Base-by-base conservation (phyloP, 1,140 invertebrate genomes). In the Cheumatopsyche charites region DNA sequence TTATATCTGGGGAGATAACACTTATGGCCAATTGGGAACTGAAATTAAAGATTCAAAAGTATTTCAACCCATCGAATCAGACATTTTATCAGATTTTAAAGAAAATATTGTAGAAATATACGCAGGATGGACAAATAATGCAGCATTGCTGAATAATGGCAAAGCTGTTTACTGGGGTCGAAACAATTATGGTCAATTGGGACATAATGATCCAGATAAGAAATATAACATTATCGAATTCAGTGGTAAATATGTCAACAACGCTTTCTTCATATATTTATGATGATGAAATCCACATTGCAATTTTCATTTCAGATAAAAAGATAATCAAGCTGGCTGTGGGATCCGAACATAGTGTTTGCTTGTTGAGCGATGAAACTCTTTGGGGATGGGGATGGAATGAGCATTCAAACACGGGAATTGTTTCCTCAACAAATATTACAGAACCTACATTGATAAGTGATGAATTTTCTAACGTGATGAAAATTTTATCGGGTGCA, bases 301-400 rank as follows among this genome's bases (percentile, higher is more conserved):
- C 21, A 58, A 47, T 58, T 42, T 25, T 62, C 11, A 12, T 83
- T 84, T 68, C 78, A 79, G 82, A 78, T 71, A 75, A 80, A 73
- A 77, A 82, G 72, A 80, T 90, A 9, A 77, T 78, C 70, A 84
- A 89, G 78, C 72, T 93, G 17, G 87, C 86, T 69, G 82, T 91
- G 77, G 93, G 93, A 9, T 92, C 93, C 0, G 92, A 94, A 79
- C 93, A 95, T 78, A 92, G 90, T 66, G 76, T 95, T 55, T 79
- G 87, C 72, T 78, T 88, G 78, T 85, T 84, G 81, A 87, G 82
- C 43, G 80, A 86, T 71, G 87, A 87, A 17, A 81, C 84, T 49
- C 76, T 94, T 1, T 89, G 88, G 70, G 88, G 89, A n/a, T 95
- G 93, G 93, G 94, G 94, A 5, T 96, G 93, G 93, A 95, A 95